phyloP scores from a whole-genome alignment of 2,113 vertebrate genomes.

The Columba livia region DNA sequence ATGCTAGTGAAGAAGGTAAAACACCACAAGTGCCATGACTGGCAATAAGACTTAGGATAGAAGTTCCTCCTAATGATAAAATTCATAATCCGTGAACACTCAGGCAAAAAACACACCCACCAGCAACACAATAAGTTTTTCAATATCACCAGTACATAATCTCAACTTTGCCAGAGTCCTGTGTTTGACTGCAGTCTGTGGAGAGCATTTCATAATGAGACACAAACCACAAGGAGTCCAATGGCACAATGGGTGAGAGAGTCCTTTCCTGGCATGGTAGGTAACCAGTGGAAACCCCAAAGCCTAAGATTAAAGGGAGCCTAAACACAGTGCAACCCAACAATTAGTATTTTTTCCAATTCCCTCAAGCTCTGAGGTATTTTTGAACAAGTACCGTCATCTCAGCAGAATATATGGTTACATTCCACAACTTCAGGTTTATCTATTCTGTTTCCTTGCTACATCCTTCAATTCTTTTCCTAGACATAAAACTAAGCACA shows the following conservation, averaged over 20 bases:
- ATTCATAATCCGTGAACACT: background rate
- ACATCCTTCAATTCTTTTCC: background rate
- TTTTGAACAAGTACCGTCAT: background rate
- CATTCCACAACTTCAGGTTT: background rate
- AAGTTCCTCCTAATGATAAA: background rate
- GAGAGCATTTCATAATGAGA: background rate
- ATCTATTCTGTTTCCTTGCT: background rate
- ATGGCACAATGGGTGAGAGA: rapidly evolving
- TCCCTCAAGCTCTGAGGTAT: background rate
- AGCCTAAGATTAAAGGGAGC: background rate
- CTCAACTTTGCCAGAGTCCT: background rate
- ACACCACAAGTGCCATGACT: background rate
- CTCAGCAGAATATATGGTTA: background rate
- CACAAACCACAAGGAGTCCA: background rate
- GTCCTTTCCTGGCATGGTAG: rapidly evolving
- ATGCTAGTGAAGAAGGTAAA: background rate
- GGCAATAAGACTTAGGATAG: background rate
- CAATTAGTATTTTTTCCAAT: background rate
- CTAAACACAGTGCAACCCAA: background rate
- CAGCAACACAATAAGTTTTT: background rate
- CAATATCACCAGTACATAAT: rapidly evolving
- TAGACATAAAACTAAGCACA: background rate
- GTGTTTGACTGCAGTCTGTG: background rate
- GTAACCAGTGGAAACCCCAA: background rate
- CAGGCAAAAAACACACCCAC: background rate